Percentiles rank a stretch among this genome's conserved stretches.
phyloP scores from a whole-genome alignment of 2,888 invertebrate genomes.

The Capitulum mitella region DNA sequence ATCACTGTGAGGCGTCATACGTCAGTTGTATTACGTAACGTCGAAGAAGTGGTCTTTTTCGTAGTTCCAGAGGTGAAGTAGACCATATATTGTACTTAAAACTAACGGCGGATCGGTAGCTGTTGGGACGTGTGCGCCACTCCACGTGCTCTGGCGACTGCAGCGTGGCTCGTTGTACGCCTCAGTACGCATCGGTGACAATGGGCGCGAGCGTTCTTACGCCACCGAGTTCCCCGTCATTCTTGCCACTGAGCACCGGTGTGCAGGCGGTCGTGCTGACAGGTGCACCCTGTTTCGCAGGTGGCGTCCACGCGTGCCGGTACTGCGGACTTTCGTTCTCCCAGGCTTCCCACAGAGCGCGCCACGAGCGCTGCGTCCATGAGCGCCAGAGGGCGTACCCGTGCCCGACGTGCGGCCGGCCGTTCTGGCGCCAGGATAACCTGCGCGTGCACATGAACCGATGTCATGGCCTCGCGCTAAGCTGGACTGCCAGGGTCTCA shows the following conservation, averaged over 20 bases:
- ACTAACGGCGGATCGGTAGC: too few species aligned
- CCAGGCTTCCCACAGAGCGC: background rate
- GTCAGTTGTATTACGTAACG: too few species aligned
- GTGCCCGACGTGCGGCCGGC: background rate
- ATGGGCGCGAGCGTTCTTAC: too few species aligned
- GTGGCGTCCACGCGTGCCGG: background rate
- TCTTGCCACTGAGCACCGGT: background rate
- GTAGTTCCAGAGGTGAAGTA: too few species aligned
- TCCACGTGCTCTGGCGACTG: too few species aligned
- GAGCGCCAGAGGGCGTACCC: background rate
- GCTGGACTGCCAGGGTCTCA: too few species aligned
- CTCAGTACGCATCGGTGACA: too few species aligned
- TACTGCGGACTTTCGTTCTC: background rate
- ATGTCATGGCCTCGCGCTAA: background rate
- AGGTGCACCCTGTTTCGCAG: background rate
- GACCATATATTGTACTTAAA: too few species aligned
- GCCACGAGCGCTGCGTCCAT: conserved; percentile 8
- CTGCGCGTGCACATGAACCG: background rate
- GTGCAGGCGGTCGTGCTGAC: background rate
- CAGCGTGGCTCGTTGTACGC: too few species aligned
- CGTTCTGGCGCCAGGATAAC: background rate
- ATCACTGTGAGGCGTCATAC: too few species aligned
- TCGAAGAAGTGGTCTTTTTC: too few species aligned
- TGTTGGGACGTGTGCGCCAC: too few species aligned
- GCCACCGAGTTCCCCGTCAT: background rate